Conservation (phyloP, 2,113 vertebrate genomes). For the Hyla sarda region DNA sequence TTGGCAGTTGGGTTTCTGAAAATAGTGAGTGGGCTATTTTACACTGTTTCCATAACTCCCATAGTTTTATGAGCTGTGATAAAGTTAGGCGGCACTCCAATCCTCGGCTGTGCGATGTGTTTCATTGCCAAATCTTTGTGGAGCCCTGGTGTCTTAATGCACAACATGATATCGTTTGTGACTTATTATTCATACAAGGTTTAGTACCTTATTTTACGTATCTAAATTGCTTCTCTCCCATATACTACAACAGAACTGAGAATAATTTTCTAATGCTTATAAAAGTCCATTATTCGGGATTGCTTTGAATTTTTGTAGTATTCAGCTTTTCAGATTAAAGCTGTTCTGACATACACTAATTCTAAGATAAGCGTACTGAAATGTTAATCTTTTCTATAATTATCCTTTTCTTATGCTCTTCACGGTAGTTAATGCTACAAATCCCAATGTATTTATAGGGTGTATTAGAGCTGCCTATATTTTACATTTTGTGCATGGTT, state of each 20-base stretch:
- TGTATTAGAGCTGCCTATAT: conserved; percentile 23
- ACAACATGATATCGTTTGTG: too few relatives aligned
- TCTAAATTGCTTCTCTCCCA: not conserved
- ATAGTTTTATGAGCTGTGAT: too few relatives aligned
- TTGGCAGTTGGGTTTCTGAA: too few relatives aligned
- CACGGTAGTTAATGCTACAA: conserved; percentile 30
- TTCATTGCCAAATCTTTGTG: too few relatives aligned
- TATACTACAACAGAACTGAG: conserved; percentile 16
- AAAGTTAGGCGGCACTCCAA: too few relatives aligned
- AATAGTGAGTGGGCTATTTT: too few relatives aligned
- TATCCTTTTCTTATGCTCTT: conserved; percentile 51
- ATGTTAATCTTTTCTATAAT: conserved; percentile 51
- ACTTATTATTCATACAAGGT: not conserved
- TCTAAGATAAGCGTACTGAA: conserved; percentile 48
- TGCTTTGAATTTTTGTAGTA: conserved; percentile 54
- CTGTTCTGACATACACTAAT: conserved; percentile 45
- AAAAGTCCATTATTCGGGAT: conserved; percentile 48
- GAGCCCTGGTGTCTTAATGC: too few relatives aligned
- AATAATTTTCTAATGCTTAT: conserved; percentile 48
- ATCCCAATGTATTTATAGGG: conserved; percentile 36
- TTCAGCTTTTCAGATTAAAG: conserved; percentile 56
- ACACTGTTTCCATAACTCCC: too few relatives aligned
- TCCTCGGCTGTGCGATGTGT: too few relatives aligned
- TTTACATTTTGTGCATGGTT: conserved; percentile 9
- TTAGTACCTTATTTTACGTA: conserved; percentile 3